These are phyloP conservation scores for Motacilla alba DNA, from an alignment of 2,113 vertebrate species.

Conservation along the genomic window DNA sequence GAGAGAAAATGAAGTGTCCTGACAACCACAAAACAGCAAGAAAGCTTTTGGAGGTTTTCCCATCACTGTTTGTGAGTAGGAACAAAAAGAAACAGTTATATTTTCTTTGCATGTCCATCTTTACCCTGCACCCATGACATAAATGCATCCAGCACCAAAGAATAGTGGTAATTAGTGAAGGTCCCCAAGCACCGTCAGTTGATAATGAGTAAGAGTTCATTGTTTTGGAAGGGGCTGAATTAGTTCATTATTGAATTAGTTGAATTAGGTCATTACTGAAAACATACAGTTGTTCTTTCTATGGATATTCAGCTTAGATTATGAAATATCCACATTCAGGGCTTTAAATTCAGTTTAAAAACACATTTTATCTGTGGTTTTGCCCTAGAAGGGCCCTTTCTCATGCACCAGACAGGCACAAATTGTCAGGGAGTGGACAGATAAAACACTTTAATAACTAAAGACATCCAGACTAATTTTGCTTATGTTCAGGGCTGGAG, in stretches of 20 bases:
- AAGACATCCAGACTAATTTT: neutral
- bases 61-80: neutral
- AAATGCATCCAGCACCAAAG: neutral
- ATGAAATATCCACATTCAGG: neutral
- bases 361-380: neutral
- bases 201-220: neutral
- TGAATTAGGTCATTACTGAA: constrained; percentile 4
- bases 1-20: constrained; percentile 53
- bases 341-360: neutral
- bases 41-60: constrained; percentile 42
- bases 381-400: neutral
- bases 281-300: neutral
- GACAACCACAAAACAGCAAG: constrained; percentile 43
- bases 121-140: neutral
- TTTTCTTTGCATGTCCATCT: neutral
- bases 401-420: neutral
- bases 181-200: neutral
- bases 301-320: neutral
- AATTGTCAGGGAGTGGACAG: neutral
- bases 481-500: neutral
- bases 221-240: constrained; percentile 9
- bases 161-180: neutral
- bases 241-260: constrained; percentile 1
- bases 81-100: neutral
- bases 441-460: neutral